These are phyloP conservation scores for Dasyurus viverrinus DNA, from an alignment of 2,113 vertebrate genomes.

Conservation along the genomic window DNA sequence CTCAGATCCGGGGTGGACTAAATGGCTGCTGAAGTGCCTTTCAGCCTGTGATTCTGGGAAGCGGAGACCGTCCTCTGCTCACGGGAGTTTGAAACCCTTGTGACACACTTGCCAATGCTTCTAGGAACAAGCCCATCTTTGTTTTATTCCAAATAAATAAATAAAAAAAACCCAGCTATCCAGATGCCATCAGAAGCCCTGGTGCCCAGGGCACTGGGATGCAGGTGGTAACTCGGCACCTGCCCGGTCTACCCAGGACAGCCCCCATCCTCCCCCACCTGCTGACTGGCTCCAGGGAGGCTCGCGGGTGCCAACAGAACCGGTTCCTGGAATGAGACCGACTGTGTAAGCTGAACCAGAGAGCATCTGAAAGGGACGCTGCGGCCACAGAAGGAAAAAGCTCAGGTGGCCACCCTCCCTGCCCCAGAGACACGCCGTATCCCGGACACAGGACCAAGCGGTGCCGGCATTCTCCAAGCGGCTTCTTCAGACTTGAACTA, in stretches of 20 bases:
- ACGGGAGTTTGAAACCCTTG: not conserved
- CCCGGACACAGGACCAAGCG: no score
- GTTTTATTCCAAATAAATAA: not conserved
- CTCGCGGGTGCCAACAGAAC: not conserved
- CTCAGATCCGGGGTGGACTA: not conserved
- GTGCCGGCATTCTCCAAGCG: not conserved
- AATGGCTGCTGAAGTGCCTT: not conserved
- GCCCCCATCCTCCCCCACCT: not conserved
- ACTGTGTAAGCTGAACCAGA: not conserved
- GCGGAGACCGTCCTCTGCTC: not conserved
- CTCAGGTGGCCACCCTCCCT: not conserved
- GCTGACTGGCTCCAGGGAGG: not conserved
- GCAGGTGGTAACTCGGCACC: not conserved
- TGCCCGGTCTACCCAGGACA: not conserved
- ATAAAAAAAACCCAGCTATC: not conserved
- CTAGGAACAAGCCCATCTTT: not conserved
- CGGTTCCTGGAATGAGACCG: accelerated
- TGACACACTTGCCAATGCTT: not conserved
- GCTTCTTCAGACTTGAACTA: not conserved
- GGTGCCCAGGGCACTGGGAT: not conserved
- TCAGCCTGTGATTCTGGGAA: not conserved
- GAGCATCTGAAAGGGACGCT: no score
- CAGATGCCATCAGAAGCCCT: not conserved
- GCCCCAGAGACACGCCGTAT: no score
- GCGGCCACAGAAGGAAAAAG: not conserved